Evolutionary conservation across 2,113 vertebrate species (phyloP).

Genomic region (Aleadryas rufinucha): DNA sequence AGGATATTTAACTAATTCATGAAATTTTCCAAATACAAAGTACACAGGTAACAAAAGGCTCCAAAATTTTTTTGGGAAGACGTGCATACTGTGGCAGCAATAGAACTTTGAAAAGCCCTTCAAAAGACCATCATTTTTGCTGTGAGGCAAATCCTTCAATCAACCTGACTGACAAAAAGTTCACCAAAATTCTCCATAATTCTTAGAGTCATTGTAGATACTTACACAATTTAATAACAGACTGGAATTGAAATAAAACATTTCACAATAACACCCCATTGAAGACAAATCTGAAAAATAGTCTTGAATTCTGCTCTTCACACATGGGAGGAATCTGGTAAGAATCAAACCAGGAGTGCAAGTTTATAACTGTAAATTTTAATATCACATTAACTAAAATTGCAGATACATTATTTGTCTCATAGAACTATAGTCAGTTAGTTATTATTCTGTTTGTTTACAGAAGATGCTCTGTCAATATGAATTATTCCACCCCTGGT

Average conservation of each 20-base stretch:
- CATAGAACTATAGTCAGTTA: neutral
- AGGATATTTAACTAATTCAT: neutral
- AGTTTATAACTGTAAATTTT: neutral
- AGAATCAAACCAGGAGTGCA: neutral
- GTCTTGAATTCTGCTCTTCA: neutral
- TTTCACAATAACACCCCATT: neutral
- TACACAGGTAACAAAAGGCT: neutral
- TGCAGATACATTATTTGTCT: neutral
- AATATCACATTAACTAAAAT: neutral
- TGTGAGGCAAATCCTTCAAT: neutral
- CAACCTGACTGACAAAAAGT: neutral
- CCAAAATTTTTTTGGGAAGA: neutral
- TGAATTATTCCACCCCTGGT: neutral
- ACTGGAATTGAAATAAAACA: neutral
- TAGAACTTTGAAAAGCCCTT: neutral
- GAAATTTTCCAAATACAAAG: neutral
- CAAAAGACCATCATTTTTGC: neutral
- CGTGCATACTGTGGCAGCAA: neutral
- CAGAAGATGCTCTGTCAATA: neutral
- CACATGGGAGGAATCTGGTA: neutral
- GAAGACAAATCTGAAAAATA: neutral
- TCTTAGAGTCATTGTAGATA: neutral
- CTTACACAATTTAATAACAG: neutral
- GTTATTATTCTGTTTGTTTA: neutral
- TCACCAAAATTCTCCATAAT: neutral